Evolutionary conservation across 2,113 vertebrate species (phyloP).

Genomic region (Oxyruncus cristatus): DNA sequence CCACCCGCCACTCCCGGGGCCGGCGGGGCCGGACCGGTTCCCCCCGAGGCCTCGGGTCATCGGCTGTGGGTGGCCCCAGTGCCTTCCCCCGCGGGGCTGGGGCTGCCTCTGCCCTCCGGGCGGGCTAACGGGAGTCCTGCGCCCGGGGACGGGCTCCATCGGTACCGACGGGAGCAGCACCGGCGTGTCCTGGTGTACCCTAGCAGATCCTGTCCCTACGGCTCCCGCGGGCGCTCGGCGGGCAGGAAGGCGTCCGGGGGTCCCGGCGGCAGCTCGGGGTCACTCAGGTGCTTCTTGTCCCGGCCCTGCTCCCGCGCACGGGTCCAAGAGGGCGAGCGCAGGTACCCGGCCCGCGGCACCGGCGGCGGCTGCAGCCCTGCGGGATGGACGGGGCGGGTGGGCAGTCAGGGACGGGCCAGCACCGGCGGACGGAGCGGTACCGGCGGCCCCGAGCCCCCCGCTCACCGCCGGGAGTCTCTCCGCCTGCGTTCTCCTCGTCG

Average conservation of each 20-base stretch:
- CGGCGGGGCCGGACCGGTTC: background rate
- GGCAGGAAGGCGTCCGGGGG: constrained; percentile 80
- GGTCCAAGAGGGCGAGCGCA: constrained; percentile 93
- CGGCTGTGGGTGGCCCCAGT: background rate
- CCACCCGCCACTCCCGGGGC: background rate
- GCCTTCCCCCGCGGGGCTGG: background rate
- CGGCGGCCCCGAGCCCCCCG: background rate
- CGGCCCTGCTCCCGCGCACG: constrained; percentile 80
- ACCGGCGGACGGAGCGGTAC: background rate
- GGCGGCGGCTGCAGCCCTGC: constrained; percentile 84
- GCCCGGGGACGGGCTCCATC: background rate
- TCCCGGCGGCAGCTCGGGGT: constrained; percentile 75
- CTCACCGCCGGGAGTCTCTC: constrained; percentile 85
- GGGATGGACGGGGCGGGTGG: background rate
- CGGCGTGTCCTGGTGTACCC: background rate
- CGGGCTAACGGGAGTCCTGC: background rate
- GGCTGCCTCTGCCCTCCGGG: background rate
- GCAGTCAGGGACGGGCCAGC: background rate
- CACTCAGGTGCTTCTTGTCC: constrained; percentile 85
- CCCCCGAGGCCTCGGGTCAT: background rate
- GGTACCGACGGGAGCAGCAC: background rate
- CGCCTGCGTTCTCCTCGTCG: constrained; percentile 86
- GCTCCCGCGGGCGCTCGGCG: constrained; percentile 85
- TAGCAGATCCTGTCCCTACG: constrained; percentile 15
- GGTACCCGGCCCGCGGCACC: constrained; percentile 79